Conservation (phyloP, 2,888 invertebrate species). For the Synergus laeviventris region DNA sequence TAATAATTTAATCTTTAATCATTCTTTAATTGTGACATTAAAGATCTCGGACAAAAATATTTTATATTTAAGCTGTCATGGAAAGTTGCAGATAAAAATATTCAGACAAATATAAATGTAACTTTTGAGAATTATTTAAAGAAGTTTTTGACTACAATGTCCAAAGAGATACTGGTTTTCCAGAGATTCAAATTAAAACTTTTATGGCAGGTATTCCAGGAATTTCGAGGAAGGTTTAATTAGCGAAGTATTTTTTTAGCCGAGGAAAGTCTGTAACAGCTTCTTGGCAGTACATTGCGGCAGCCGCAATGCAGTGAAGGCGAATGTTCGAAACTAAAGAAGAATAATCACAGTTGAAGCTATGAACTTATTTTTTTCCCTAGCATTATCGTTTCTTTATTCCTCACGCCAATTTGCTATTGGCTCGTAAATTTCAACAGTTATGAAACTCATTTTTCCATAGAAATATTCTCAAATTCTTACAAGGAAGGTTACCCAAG, state of each 20-base stretch:
- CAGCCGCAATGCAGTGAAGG: conserved; percentile 38
- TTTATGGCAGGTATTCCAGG: not conserved
- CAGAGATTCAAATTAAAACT: conserved; percentile 4
- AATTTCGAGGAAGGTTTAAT: conserved; percentile 14
- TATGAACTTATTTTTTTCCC: conserved; percentile 19
- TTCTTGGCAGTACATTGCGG: conserved; percentile 38
- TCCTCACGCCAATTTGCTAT: conserved; percentile 13
- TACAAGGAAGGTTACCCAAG: too few species aligned
- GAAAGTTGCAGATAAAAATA: not conserved
- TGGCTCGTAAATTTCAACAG: not conserved
- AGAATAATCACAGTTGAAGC: conserved; percentile 33
- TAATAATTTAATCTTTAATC: not conserved
- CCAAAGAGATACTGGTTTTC: not conserved
- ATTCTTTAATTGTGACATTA: not conserved
- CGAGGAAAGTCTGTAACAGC: conserved; percentile 28
- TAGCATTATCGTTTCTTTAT: conserved; percentile 32
- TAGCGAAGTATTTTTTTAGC: conserved; percentile 9
- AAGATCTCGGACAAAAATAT: not conserved
- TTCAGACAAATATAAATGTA: too few species aligned
- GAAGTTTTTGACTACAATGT: not conserved
- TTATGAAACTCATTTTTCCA: not conserved
- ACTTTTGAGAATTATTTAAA: not conserved
- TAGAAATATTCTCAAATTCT: not conserved
- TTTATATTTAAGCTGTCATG: not conserved
- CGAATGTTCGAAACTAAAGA: conserved; percentile 32